Evolutionary conservation across 1,140 invertebrate genomes (phyloP).

Genomic region (Euschistus heros): DNA sequence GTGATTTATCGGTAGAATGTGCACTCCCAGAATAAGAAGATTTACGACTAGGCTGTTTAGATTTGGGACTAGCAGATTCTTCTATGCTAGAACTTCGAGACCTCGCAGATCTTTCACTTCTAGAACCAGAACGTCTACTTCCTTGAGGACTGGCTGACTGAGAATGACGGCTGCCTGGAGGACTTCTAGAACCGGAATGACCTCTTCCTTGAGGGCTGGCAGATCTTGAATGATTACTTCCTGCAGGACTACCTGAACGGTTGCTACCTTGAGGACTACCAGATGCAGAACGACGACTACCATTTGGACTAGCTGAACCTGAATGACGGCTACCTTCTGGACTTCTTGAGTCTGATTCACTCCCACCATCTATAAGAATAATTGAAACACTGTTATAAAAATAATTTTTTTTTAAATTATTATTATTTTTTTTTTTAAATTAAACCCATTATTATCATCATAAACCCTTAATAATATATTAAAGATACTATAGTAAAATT

Average conservation of each 20-base stretch:
- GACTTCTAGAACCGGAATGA: constrained; percentile 28
- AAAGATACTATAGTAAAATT: too few species aligned
- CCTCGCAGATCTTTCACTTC: constrained; percentile 25
- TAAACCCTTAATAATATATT: too few species aligned
- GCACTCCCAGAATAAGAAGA: constrained; percentile 29
- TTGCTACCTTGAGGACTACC: constrained; percentile 30
- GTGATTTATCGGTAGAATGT: constrained; percentile 26
- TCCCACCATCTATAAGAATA: too few species aligned
- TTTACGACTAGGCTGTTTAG: neutral
- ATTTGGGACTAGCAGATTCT: constrained; percentile 24
- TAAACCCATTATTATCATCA: too few species aligned
- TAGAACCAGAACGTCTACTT: constrained; percentile 21
- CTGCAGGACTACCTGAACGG: constrained; percentile 35
- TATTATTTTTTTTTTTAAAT: too few species aligned
- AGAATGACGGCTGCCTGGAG: constrained; percentile 35
- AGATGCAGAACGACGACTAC: constrained; percentile 15
- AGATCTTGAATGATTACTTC: constrained; percentile 29
- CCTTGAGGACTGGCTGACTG: neutral
- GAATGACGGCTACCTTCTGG: neutral
- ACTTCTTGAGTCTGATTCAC: too few species aligned
- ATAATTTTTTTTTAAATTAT: too few species aligned
- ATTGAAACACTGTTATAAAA: too few species aligned
- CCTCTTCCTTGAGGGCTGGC: neutral
- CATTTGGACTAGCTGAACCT: constrained; percentile 22
- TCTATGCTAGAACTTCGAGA: constrained; percentile 32